Evolutionary conservation across 2,797 vertebrate species (phyloP).

Genomic region (Streptopelia turtur): DNA sequence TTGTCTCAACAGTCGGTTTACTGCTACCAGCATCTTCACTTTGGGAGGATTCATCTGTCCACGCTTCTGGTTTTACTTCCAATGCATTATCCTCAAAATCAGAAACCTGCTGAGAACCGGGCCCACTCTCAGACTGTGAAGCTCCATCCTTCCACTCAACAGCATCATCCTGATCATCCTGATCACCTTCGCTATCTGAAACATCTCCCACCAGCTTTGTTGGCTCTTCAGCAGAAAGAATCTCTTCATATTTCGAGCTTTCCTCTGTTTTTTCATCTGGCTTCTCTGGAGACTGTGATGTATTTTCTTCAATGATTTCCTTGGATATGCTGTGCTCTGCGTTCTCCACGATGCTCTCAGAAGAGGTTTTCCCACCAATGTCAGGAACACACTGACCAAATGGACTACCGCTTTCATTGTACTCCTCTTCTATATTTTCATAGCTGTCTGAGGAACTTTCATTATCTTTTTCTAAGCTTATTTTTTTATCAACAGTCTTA

Average conservation of each 20-base stretch:
- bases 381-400: slow-evolving; percentile 71
- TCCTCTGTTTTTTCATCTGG: slow-evolving; percentile 62
- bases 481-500: slow-evolving; percentile 87
- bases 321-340: slow-evolving; percentile 71
- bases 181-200: slow-evolving; percentile 81
- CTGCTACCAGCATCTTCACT: slow-evolving; percentile 83
- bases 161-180: slow-evolving; percentile 73
- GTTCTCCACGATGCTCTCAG: slow-evolving; percentile 34
- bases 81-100: slow-evolving; percentile 83
- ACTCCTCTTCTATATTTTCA: slow-evolving; percentile 77
- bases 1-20: slow-evolving; percentile 75
- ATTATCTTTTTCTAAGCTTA: slow-evolving; percentile 84
- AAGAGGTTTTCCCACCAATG: slow-evolving; percentile 58
- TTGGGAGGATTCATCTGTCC: slow-evolving; percentile 83
- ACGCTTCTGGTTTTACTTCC: slow-evolving; percentile 78
- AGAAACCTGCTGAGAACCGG: slow-evolving; percentile 79
- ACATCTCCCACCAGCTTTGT: slow-evolving; percentile 71
- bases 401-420: slow-evolving; percentile 73
- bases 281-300: slow-evolving; percentile 63
- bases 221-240: slow-evolving; percentile 74
- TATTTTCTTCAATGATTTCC: slow-evolving; percentile 59
- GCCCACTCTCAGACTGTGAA: slow-evolving; percentile 81
- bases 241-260: slow-evolving; percentile 68
- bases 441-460: slow-evolving; percentile 84
- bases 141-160: slow-evolving; percentile 78